Evolutionary conservation across 2,888 invertebrate genomes (phyloP), one percentile per base, ranked within the genome.

Genomic region (Phyto melanocephala): DNA sequence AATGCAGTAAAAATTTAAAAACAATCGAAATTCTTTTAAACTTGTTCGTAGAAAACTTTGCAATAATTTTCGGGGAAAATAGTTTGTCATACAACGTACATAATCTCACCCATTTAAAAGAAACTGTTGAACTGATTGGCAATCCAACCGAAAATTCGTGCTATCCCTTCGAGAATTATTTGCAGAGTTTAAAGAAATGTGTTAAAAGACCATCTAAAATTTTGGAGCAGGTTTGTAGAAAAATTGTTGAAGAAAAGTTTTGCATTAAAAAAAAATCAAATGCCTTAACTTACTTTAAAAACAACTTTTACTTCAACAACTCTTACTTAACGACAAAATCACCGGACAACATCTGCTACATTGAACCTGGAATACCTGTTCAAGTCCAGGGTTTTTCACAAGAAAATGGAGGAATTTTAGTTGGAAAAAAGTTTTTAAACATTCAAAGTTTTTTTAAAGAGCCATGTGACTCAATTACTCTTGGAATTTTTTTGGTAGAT

Each of bases 401-500:
- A 60, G 33, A 65, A 56, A 54, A 52, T 65, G 65, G 54, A 22
- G 47, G 56, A 56, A 65, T 35, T 47, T 35, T 65, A 17, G 54
- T 71, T 33, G 60, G 60, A 24, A 62, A 52, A 35, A 74, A 62
- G 40, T 54, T 74, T 37, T 52, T 52, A 74, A 63, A 72, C 24
- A 50, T 74, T 28, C 60, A 60, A 50, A 62, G 40, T 74, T 74
- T 74, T 62, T 71, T 45, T 71, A 33, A 71, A 22, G 71, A 71
- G 47, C 60, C 60, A 11, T 60, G 60, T 60, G 60, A 60, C 37
- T 60, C 60, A 58, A 58, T 58, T 28, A 58, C 58, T 35, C 35
- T 58, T 35, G 58, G 58, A 58, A 45, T 45, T 7, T 45, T 45
- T 45, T 45, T 45, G 45, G 45, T 45, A 45, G 15, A 45, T 45